Evolutionary conservation across 1,140 invertebrate genomes (phyloP).

Genomic region (Calycopis cecrops): DNA sequence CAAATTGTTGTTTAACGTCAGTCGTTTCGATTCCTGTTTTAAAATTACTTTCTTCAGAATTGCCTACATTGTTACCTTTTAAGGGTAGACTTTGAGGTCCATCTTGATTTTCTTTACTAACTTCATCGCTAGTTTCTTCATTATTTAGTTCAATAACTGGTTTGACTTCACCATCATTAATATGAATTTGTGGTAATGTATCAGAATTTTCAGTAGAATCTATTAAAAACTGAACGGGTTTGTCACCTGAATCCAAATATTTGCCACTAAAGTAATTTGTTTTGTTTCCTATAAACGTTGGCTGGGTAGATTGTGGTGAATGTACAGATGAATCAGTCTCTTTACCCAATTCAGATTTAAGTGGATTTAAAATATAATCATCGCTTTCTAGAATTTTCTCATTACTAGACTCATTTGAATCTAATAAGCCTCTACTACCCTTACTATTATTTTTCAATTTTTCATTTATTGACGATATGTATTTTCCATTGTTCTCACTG

Average conservation of each 20-base stretch:
- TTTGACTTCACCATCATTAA: conserved; percentile 55
- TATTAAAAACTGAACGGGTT: neutral
- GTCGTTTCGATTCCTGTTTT: conserved; percentile 27
- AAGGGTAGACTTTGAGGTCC: conserved; percentile 32
- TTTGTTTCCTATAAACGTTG: neutral
- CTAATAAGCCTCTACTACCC: neutral
- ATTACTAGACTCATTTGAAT: neutral
- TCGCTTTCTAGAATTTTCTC: conserved; percentile 12
- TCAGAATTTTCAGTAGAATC: conserved; percentile 19
- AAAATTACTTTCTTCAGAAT: conserved; percentile 25
- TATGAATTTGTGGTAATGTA: conserved; percentile 30
- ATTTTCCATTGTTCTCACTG: conserved; percentile 20
- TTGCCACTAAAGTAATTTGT: conserved; percentile 2
- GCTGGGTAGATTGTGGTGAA: conserved; percentile 3
- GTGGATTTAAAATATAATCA: conserved; percentile 4
- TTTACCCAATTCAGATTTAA: neutral
- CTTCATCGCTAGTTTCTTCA: conserved; percentile 39
- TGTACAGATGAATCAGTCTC: neutral
- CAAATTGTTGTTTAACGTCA: conserved; percentile 66
- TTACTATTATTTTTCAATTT: neutral
- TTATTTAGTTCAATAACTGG: conserved; percentile 55
- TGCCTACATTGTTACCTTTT: conserved; percentile 27
- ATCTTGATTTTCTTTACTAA: conserved; percentile 35
- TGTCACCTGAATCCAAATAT: neutral
- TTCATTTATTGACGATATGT: neutral